Conservation (phyloP, 2,797 vertebrate genomes). For the Ambastaia sidthimunki region DNA sequence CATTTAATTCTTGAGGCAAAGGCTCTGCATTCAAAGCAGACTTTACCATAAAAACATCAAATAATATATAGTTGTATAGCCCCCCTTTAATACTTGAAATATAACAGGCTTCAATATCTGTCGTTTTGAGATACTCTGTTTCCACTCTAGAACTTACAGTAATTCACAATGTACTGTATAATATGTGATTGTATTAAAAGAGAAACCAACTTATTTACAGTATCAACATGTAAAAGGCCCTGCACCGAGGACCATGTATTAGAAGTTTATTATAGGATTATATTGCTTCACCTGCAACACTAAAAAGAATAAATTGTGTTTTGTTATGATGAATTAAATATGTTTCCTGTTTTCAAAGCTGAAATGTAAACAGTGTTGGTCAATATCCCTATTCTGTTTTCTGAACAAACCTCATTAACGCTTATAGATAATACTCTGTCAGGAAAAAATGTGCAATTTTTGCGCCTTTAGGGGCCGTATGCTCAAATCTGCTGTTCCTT, state of each 20-base stretch:
- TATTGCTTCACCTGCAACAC: conserved; percentile 35
- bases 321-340: conserved; percentile 46
- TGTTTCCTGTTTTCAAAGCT: conserved; percentile 45
- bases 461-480: too few relatives aligned
- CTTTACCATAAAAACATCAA: not conserved
- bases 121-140: conserved; percentile 56
- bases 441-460: too few relatives aligned
- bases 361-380: not conserved
- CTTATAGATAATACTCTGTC: too few relatives aligned
- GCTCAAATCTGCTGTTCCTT: too few relatives aligned
- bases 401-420: too few relatives aligned
- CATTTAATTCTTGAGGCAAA: conserved; percentile 28
- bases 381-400: conserved; percentile 7
- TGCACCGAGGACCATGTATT: conserved; percentile 53
- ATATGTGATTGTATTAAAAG: conserved; percentile 65
- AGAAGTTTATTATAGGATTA: conserved; percentile 20
- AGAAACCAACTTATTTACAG: conserved; percentile 9
- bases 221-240: conserved; percentile 39
- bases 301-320: conserved; percentile 49
- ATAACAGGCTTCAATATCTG: conserved; percentile 70
- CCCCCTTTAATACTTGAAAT: conserved; percentile 76
- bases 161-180: conserved; percentile 63
- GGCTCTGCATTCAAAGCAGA: conserved; percentile 42
- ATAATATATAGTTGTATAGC: not conserved
- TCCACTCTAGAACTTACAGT: conserved; percentile 51